phyloP scores from a whole-genome alignment of 1,140 invertebrate species.

The Pogonomyrmex barbatus region DNA sequence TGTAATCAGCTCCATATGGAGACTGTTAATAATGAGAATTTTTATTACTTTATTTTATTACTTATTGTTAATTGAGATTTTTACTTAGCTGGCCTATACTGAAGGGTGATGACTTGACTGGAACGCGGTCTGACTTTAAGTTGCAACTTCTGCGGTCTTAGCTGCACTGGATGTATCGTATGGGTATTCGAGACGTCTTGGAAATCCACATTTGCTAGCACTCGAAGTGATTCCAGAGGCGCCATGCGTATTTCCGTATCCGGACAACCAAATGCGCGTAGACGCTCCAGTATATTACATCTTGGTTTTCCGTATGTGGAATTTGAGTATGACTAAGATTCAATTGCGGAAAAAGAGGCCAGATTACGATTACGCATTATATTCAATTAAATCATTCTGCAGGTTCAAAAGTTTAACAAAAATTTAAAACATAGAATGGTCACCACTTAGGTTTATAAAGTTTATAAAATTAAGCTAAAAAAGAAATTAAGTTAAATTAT shows the following conservation, averaged over 20 bases:
- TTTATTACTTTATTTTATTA: neutral
- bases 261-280: slow-evolving; percentile 73
- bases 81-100: slow-evolving; percentile 86
- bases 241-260: slow-evolving; percentile 61
- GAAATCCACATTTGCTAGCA: slow-evolving; percentile 77
- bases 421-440: neutral
- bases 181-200: slow-evolving; percentile 80
- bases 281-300: slow-evolving; percentile 70
- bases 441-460: neutral
- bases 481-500: no score
- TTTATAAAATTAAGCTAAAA: neutral
- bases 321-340: slow-evolving; percentile 78
- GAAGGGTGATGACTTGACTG: slow-evolving; percentile 86
- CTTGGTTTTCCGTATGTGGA: slow-evolving; percentile 71
- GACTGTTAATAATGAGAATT: neutral
- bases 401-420: neutral
- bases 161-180: slow-evolving; percentile 86
- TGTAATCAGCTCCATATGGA: neutral
- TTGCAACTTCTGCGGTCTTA: slow-evolving; percentile 87
- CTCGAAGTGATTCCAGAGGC: slow-evolving; percentile 23
- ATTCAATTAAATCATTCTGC: neutral
- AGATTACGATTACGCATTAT: neutral
- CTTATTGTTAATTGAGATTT: slow-evolving; percentile 28
- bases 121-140: slow-evolving; percentile 86
- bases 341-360: neutral